Base-by-base conservation (phyloP, 1,140 invertebrate genomes). In the Matsumurasca onukii region DNA sequence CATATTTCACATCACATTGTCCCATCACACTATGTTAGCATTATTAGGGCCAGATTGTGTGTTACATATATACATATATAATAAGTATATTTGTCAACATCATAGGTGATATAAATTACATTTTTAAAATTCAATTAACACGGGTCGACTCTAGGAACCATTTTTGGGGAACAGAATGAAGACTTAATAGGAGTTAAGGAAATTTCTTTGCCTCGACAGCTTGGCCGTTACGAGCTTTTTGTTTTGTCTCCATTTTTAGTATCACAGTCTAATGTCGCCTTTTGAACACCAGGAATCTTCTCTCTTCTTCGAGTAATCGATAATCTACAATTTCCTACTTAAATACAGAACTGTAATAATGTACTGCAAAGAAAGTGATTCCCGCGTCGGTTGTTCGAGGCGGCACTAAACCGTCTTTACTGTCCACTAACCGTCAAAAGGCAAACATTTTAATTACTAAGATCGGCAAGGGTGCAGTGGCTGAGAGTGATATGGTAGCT, bases 101-200 rank as follows among this genome's bases (percentile, higher is more conserved):
- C 49, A 22, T 52, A 52, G 49, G 22, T 52, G 49, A 52, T 52
- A 52, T 15, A 52, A 52, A 12, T 52, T 52, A 52, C 49, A 12
- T 15, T 52, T 52, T 52, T 52, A n/a, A n/a, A n/a, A n/a, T n/a
- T 39, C 17, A 39, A 39, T 39, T 52, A 52, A 52, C 49, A 52
- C 22, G 49, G 49, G 49, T 52, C 49, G 49, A 52, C 49, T 52
- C 49, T 52, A 52, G 49, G 49, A 52, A 52, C 49, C 49, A 52
- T 52, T 52, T 52, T 52, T 52, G 49, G 49, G 49, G 49, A 52
- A 52, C 49, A 52, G 49, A 52, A 22, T 52, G 49, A 52, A 52
- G 20, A 52, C 49, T n/a, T 20, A 12, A 24, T 22, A 22, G 22
- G 12, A 52, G 12, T 52, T 22, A 22, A 52, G 49, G 49, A 52